Evolutionary conservation across 2,888 invertebrate species (phyloP).

Genomic region (Silvanus unidentatus): DNA sequence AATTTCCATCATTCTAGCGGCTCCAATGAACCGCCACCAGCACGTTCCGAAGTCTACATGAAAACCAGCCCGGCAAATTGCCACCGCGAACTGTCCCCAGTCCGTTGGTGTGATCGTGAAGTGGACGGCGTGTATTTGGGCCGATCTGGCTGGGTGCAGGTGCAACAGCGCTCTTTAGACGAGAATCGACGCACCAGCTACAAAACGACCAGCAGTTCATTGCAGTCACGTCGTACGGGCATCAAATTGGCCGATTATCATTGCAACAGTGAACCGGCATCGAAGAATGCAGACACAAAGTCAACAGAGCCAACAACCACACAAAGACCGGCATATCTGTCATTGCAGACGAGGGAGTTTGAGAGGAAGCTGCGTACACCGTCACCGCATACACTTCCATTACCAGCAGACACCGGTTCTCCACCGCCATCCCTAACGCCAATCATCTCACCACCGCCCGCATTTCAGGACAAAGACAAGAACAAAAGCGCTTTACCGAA

Average conservation of each 20-base stretch:
- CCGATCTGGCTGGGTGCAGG: slow-evolving; percentile 54
- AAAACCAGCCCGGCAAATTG: slow-evolving; percentile 24
- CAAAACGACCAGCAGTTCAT: slow-evolving; percentile 26
- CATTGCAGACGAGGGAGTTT: slow-evolving; percentile 38
- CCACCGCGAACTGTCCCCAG: slow-evolving; percentile 53
- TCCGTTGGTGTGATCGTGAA: slow-evolving; percentile 55
- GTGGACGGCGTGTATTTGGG: slow-evolving; percentile 56
- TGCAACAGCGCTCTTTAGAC: slow-evolving; percentile 52
- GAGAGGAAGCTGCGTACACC: slow-evolving; percentile 27
- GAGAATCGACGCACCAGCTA: slow-evolving; percentile 46
- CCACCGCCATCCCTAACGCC: slow-evolving; percentile 60
- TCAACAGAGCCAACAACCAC: slow-evolving; percentile 7
- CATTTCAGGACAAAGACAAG: slow-evolving; percentile 55
- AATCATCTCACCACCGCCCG: slow-evolving; percentile 64
- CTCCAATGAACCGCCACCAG: background rate
- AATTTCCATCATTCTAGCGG: slow-evolving; percentile 43
- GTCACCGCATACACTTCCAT: slow-evolving; percentile 39
- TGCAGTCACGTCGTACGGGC: slow-evolving; percentile 43
- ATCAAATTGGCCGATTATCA: slow-evolving; percentile 52
- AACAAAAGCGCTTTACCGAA: slow-evolving; percentile 28
- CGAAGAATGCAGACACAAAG: slow-evolving; percentile 9
- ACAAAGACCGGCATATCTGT: slow-evolving; percentile 41
- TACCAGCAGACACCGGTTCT: slow-evolving; percentile 49
- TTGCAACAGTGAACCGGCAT: slow-evolving; percentile 45
- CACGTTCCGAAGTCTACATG: slow-evolving; percentile 42